Base-by-base conservation (phyloP, 2,888 invertebrate species). In the Ctenicera cuprea region DNA sequence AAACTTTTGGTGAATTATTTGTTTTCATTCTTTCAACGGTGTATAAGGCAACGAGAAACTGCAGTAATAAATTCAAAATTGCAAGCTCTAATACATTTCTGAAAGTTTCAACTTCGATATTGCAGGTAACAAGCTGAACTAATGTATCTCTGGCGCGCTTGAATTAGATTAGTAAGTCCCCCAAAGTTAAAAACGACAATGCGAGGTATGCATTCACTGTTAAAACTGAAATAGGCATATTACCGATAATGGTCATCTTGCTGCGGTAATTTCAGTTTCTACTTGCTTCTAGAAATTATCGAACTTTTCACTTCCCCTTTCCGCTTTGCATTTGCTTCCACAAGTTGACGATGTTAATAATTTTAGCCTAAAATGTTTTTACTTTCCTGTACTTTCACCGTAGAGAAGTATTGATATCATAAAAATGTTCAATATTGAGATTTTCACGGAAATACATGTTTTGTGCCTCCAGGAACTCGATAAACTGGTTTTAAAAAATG, bases 181-280 rank as follows among this genome's bases (percentile, higher is more conserved):
- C n/a, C 22, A 12, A 26, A 52, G 52, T 26, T 52, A 26, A 26
- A 52, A 52, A 52, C 26, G 48, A 48, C 48, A 5, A 3, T 18
- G 16, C 16, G 18, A 52, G 22, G 22, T 52, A 52, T 52, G 52
- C 22, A 22, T n/a, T 22, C 14, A n/a, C 20, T 48, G 20, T 26
- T n/a, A 52, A 18, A 52, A 22, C 26, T 52, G 52, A 26, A 52
- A 52, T 52, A 26, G 52, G 12, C 26, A 52, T 26, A 26, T 52
- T 52, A 52, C 22, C 18, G 52, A 20, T 52, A 52, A 52, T 52
- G 52, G 12, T 26, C n/a, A n/a, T 18, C 48, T 26, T 26, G 26
- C 52, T 52, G 26, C 22, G 22, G 26, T 52, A 52, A 52, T 52
- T 26, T n/a, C 11, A 26, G 11, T 18, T 26, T 18, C 22, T 26